phyloP scores from a whole-genome alignment of 1,140 invertebrate genomes.

The Aphidius ervi region DNA sequence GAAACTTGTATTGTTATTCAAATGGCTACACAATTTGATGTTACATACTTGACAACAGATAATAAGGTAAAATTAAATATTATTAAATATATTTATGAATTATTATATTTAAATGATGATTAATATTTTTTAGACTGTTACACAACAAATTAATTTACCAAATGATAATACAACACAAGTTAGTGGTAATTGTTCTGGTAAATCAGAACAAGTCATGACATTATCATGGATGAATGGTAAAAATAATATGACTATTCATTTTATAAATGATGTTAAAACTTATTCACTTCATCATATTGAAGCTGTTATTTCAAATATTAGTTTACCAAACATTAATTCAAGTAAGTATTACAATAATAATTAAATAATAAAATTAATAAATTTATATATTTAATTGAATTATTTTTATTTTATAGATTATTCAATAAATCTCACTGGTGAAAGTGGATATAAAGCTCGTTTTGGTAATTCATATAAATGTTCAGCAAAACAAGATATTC shows the following conservation, averaged over 20 bases:
- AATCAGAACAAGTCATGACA: slow-evolving; percentile 45
- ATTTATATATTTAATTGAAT: slow-evolving; percentile 14
- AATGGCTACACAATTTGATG: slow-evolving; percentile 61
- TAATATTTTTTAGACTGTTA: slow-evolving; percentile 24
- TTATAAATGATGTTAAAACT: slow-evolving; percentile 49
- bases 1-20: slow-evolving; percentile 57
- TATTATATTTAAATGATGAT: slow-evolving; percentile 9
- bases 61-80: slow-evolving; percentile 29
- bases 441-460: slow-evolving; percentile 53
- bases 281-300: slow-evolving; percentile 36
- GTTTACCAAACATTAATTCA: slow-evolving; percentile 27
- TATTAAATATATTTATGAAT: background rate
- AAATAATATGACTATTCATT: slow-evolving; percentile 45
- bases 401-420: slow-evolving; percentile 40
- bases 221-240: slow-evolving; percentile 46
- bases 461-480: slow-evolving; percentile 67
- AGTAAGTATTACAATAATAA: slow-evolving; percentile 23
- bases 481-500: slow-evolving; percentile 54
- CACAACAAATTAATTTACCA: slow-evolving; percentile 49
- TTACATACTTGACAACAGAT: slow-evolving; percentile 54
- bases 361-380: background rate
- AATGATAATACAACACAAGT: slow-evolving; percentile 31
- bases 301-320: slow-evolving; percentile 22
- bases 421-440: slow-evolving; percentile 47
- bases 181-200: slow-evolving; percentile 47